These are phyloP conservation scores for Synergus umbraculus DNA, from an alignment of 2,888 invertebrate genomes.

Conservation along the genomic window DNA sequence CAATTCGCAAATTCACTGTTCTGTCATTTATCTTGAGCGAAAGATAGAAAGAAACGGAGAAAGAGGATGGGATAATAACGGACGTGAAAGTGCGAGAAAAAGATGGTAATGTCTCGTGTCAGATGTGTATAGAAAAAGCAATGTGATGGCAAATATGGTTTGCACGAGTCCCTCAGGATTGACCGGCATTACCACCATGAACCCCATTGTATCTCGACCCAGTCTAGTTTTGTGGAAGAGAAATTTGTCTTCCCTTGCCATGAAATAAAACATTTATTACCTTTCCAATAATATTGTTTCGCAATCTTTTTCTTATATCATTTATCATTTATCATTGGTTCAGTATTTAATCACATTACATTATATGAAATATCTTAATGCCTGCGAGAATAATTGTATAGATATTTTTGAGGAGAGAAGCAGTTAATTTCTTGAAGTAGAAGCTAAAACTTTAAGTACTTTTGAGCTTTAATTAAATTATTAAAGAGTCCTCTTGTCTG, in stretches of 20 bases:
- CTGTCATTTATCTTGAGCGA: constrained; percentile 31
- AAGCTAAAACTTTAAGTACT: constrained; percentile 35
- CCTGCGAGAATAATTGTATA: no score
- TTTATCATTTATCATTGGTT: no score
- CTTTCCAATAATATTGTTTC: not conserved
- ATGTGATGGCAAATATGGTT: constrained; percentile 37
- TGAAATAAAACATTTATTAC: constrained; percentile 22
- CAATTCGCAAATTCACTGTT: constrained; percentile 37
- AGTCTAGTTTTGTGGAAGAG: constrained; percentile 17
- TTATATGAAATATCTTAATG: no score
- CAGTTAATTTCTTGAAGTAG: not conserved
- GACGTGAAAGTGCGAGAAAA: constrained; percentile 21
- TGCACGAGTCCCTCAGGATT: constrained; percentile 34
- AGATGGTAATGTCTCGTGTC: constrained; percentile 40
- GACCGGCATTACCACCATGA: constrained; percentile 31
- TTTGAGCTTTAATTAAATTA: constrained; percentile 34
- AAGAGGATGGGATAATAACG: not conserved
- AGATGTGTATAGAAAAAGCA: constrained; percentile 41
- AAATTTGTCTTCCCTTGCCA: constrained; percentile 8
- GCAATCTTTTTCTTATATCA: not conserved
- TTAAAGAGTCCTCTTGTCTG: constrained; percentile 33
- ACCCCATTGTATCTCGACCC: not conserved
- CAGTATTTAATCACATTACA: no score
- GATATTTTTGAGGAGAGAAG: not conserved
- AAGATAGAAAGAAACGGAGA: constrained; percentile 3